Evolutionary conservation across 64 coral and sea anemone species (phyloP).

Genomic region (Trachythela sp.): DNA sequence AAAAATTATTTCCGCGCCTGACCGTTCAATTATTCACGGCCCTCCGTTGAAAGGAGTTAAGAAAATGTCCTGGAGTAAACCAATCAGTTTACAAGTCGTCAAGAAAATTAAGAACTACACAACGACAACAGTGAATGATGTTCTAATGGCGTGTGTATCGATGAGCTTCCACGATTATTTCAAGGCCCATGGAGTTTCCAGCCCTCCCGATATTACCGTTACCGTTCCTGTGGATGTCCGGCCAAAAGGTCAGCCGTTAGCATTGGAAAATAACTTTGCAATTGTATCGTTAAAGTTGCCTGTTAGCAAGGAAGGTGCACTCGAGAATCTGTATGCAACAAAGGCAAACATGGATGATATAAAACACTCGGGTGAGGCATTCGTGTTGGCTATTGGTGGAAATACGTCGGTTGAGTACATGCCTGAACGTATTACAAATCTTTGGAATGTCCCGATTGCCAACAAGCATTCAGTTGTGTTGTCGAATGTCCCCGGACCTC

Average conservation of each 20-base stretch:
- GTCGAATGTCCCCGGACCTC: conserved; percentile 94
- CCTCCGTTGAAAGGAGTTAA: conserved; percentile 62
- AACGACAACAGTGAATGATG: conserved; percentile 87
- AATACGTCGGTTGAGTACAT: conserved; percentile 52
- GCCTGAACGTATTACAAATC: conserved; percentile 58
- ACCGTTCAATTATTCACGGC: conserved; percentile 73
- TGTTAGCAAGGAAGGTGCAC: conserved; percentile 29
- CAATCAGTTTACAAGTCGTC: conserved; percentile 54
- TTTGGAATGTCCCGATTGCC: conserved; percentile 20
- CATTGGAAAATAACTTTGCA: conserved; percentile 77
- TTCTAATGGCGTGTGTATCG: conserved; percentile 71
- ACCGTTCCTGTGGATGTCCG: conserved; percentile 88
- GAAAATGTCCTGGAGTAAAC: conserved; percentile 72
- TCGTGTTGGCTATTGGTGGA: conserved; percentile 50
- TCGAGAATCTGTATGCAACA: conserved; percentile 56
- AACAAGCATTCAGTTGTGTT: conserved; percentile 69
- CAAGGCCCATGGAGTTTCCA: conserved; percentile 53
- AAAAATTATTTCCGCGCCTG: conserved; percentile 36
- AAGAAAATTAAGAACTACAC: conserved; percentile 77
- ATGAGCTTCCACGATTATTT: conserved; percentile 70
- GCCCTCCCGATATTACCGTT: conserved; percentile 60
- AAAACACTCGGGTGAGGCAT: conserved; percentile 71
- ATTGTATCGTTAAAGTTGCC: conserved; percentile 69
- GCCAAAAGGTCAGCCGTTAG: conserved; percentile 3
- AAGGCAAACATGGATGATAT: conserved; percentile 67